Conservation (phyloP, 2,113 vertebrate genomes). For the Echinops telfairi region DNA sequence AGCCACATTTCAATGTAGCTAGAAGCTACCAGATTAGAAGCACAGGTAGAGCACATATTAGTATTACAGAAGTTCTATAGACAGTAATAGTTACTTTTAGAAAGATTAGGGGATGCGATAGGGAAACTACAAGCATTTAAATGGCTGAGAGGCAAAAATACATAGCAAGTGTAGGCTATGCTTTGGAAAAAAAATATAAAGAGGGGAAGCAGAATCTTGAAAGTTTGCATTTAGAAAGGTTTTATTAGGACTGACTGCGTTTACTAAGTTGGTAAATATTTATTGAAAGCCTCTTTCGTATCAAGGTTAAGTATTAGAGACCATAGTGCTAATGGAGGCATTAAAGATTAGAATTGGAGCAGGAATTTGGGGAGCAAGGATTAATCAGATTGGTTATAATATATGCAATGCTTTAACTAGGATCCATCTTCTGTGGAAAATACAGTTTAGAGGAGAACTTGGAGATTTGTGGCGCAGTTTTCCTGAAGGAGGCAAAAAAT, state of each 20-base stretch:
- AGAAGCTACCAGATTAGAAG: not conserved
- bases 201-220: not conserved
- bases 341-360: not conserved
- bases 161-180: not conserved
- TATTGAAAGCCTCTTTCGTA: not conserved
- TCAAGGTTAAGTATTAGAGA: not conserved
- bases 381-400: not conserved
- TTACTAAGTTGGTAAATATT: not conserved
- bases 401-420: not conserved
- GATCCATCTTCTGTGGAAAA: not conserved
- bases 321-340: not conserved
- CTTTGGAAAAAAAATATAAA: constrained; percentile 51
- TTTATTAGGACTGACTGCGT: constrained; percentile 18
- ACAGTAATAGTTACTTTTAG: not conserved
- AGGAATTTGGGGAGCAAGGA: not conserved
- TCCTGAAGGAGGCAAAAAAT: not conserved
- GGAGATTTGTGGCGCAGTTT: not conserved
- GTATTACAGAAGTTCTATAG: not conserved
- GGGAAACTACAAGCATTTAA: constrained; percentile 11
- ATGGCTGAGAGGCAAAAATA: constrained; percentile 2
- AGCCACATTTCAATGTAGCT: constrained; percentile 29
- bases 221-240: not conserved
- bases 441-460: not conserved
- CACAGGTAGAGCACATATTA: not conserved
- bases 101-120: constrained; percentile 8